Evolutionary conservation across 2,888 invertebrate species (phyloP).

Genomic region (Eupithecia centaureata): DNA sequence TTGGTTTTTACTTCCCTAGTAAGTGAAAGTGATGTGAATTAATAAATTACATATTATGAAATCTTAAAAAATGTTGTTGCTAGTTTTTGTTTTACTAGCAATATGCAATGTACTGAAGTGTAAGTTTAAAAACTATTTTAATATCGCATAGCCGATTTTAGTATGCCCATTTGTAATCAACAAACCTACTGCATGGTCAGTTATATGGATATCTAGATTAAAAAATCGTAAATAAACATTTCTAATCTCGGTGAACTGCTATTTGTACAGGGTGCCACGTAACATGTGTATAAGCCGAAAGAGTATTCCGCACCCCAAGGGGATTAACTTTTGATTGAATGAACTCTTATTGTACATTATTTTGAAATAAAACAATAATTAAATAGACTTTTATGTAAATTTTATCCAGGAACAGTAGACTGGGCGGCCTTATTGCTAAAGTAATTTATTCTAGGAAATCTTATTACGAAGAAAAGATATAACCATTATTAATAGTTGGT

Average conservation of each 20-base stretch:
- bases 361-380: too few species aligned
- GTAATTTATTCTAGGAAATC: too few species aligned
- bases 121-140: background rate
- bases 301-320: too few species aligned
- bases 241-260: background rate
- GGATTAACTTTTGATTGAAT: too few species aligned
- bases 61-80: background rate
- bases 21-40: background rate
- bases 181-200: background rate
- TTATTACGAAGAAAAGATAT: too few species aligned
- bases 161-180: background rate
- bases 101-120: slow-evolving; percentile 8
- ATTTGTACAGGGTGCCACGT: too few species aligned
- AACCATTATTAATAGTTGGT: too few species aligned
- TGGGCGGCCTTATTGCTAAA: too few species aligned
- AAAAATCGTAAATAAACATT: background rate
- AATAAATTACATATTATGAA: background rate
- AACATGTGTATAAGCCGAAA: too few species aligned
- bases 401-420: too few species aligned
- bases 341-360: too few species aligned
- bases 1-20: background rate
- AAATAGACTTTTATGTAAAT: too few species aligned
- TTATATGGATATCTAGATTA: background rate
- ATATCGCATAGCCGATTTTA: background rate
- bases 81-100: background rate